phyloP scores from a whole-genome alignment of 2,113 vertebrate species.

The Onychostoma macrolepis region DNA sequence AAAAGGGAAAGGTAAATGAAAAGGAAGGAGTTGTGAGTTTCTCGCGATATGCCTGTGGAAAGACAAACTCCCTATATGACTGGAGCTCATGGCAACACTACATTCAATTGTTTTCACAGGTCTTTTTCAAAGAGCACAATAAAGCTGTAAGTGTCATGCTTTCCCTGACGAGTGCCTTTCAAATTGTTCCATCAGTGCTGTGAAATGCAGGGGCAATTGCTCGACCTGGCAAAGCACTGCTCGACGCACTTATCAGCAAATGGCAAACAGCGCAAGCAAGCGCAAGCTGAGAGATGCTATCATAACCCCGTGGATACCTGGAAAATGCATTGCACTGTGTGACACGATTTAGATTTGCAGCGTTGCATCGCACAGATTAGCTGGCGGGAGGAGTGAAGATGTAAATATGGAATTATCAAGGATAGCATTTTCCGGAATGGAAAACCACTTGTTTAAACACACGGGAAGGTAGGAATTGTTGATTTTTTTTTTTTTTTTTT shows the following conservation, averaged over 20 bases:
- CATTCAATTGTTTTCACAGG: conserved; percentile 36
- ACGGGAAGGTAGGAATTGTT: not conserved
- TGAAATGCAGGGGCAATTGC: conserved; percentile 34
- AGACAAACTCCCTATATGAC: not conserved
- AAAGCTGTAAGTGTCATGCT: conserved; percentile 12
- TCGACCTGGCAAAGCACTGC: conserved; percentile 18
- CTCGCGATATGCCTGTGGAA: not conserved
- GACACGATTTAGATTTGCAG: conserved; percentile 37
- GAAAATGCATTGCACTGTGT: conserved; percentile 29
- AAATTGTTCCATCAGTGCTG: conserved; percentile 20
- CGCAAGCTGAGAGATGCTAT: conserved; percentile 44
- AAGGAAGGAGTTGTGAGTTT: not conserved
- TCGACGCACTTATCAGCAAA: conserved; percentile 39
- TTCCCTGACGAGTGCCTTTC: conserved; percentile 30
- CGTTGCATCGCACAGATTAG: conserved; percentile 9
- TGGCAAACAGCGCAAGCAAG: conserved; percentile 32
- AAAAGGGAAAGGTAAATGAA: not conserved
- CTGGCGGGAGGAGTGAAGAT: conserved; percentile 11
- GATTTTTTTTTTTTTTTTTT: not conserved
- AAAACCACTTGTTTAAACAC: not conserved
- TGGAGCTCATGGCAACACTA: not conserved
- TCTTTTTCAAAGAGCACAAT: conserved; percentile 26
- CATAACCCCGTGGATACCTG: conserved; percentile 16
- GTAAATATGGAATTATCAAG: conserved; percentile 18
- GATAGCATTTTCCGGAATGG: not conserved